Percentiles rank a stretch among this genome's conserved stretches.
These are phyloP conservation scores for Drosophila greeni DNA, from an alignment of 2,888 invertebrate genomes.

Conservation along the genomic window DNA sequence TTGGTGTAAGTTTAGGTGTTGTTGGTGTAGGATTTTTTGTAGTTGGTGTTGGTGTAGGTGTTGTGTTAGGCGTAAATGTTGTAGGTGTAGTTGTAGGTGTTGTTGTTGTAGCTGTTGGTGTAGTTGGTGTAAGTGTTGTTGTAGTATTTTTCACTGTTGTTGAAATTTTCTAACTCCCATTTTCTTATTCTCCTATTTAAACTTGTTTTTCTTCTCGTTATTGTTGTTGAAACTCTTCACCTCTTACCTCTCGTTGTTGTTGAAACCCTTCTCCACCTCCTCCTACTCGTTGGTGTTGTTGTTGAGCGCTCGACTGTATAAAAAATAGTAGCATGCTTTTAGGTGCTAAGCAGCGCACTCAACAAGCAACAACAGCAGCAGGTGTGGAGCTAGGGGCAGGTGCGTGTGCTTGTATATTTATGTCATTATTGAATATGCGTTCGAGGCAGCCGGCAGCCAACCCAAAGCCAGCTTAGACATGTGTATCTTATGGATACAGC, in stretches of 20 bases:
- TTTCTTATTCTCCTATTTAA: neutral
- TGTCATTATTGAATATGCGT: slow-evolving; percentile 73
- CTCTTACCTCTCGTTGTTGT: neutral
- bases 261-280: neutral
- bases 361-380: slow-evolving; percentile 18
- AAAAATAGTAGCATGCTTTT: slow-evolving; percentile 69
- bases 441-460: slow-evolving; percentile 66
- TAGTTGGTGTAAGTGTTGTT: neutral
- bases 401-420: slow-evolving; percentile 46
- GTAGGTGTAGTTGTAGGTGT: neutral
- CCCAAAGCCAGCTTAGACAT: slow-evolving; percentile 67
- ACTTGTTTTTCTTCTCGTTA: neutral
- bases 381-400: slow-evolving; percentile 13
- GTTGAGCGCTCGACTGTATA: slow-evolving; percentile 30
- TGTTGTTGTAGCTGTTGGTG: too few relatives aligned
- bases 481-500: slow-evolving; percentile 50
- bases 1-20: too few relatives aligned
- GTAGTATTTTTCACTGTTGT: neutral
- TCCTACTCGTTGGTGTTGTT: slow-evolving; percentile 5
- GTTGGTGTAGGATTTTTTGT: too few relatives aligned
- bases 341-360: slow-evolving; percentile 65
- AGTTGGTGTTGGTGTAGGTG: neutral
- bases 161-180: neutral
- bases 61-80: too few relatives aligned
- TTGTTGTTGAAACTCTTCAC: neutral